Evolutionary conservation across 2,113 vertebrate species (phyloP).

Genomic region (Dipodomys stephensi): DNA sequence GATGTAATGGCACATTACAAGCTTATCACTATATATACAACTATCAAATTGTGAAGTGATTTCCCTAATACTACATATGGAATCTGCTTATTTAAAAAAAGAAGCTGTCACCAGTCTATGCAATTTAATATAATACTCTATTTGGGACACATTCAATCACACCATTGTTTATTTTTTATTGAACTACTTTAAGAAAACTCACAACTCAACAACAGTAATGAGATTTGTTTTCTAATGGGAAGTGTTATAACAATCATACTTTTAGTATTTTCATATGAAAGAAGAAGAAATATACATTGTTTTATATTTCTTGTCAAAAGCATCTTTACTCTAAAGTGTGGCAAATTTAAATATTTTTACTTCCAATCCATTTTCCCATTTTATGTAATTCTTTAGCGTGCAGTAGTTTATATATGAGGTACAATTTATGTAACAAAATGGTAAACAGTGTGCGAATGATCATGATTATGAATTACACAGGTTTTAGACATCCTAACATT

Average conservation of each 20-base stretch:
- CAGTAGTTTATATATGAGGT: neutral
- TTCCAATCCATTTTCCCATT: conserved; percentile 44
- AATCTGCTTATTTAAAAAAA: conserved; percentile 93
- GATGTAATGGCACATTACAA: conserved; percentile 86
- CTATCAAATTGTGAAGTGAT: conserved; percentile 89
- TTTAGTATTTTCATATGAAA: conserved; percentile 63
- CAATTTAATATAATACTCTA: conserved; percentile 84
- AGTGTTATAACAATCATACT: conserved; percentile 46
- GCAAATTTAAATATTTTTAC: conserved; percentile 49
- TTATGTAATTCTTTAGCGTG: conserved; percentile 33
- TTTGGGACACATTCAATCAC: conserved; percentile 77
- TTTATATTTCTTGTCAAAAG: conserved; percentile 54
- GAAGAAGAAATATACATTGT: conserved; percentile 61
- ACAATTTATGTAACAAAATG: conserved; percentile 13
- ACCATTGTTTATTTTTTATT: conserved; percentile 82
- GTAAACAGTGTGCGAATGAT: neutral
- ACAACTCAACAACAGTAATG: conserved; percentile 67
- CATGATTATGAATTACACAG: neutral
- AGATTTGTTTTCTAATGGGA: conserved; percentile 64
- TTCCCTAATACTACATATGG: conserved; percentile 87
- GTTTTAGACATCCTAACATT: neutral
- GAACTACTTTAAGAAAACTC: conserved; percentile 63
- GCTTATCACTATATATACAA: conserved; percentile 91
- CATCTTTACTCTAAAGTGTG: conserved; percentile 35
- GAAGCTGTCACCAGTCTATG: conserved; percentile 83